Percentiles rank a stretch among this genome's conserved stretches.
phyloP scores from a whole-genome alignment of 2,888 invertebrate species.

The Macropis europaea region DNA sequence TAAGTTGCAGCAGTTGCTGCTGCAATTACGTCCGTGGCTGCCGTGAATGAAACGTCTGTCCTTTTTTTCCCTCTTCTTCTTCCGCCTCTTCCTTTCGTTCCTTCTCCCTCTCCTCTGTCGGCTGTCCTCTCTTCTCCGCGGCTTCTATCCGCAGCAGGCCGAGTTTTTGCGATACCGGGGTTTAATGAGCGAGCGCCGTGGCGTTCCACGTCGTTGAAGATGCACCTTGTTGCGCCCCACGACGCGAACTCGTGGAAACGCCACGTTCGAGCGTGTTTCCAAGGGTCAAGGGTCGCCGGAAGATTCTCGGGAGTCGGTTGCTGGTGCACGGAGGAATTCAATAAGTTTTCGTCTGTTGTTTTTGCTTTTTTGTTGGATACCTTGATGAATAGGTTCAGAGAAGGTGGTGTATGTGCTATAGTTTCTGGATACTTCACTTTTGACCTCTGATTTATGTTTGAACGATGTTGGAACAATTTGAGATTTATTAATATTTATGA shows the following conservation, averaged over 20 bases:
- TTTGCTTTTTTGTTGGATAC: no score
- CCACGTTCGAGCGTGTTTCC: conserved; percentile 20
- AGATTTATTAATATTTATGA: no score
- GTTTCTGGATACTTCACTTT: no score
- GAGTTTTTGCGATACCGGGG: conserved; percentile 49
- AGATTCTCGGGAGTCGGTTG: no score
- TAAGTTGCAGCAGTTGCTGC: conserved; percentile 59
- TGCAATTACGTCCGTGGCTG: conserved; percentile 68
- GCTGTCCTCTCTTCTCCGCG: not conserved
- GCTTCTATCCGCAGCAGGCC: conserved; percentile 14
- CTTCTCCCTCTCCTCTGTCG: not conserved
- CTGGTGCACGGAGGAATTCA: conserved; percentile 16
- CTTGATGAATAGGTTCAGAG: no score
- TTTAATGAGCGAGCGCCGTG: conserved; percentile 53
- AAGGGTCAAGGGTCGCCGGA: conserved; percentile 24
- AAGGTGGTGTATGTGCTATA: no score
- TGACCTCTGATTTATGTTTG: no score
- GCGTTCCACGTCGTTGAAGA: conserved; percentile 48
- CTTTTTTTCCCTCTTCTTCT: conserved; percentile 32
- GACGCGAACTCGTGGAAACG: conserved; percentile 30
- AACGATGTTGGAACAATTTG: no score
- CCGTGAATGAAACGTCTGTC: conserved; percentile 69
- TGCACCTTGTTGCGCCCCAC: conserved; percentile 33
- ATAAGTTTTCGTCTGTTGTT: no score
- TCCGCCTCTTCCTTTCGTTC: conserved; percentile 7